phyloP scores from a whole-genome alignment of 2,797 vertebrate species.

The Tolypeutes matacus region DNA sequence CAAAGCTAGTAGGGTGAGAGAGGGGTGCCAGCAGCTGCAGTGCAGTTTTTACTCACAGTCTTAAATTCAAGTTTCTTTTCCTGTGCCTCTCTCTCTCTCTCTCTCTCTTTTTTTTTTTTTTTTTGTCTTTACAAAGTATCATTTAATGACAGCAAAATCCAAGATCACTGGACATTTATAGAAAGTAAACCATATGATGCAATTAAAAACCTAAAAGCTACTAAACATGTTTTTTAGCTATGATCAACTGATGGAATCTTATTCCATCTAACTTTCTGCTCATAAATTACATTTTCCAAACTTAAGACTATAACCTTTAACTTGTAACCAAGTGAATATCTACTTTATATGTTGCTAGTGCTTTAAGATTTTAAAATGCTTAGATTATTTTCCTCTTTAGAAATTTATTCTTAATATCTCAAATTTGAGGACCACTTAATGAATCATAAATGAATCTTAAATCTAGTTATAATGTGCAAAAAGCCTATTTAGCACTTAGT shows the following conservation, averaged over 20 bases:
- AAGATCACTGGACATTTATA: not conserved
- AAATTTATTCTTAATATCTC: not conserved
- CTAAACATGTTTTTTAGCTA: not conserved
- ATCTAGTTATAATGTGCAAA: constrained; percentile 30
- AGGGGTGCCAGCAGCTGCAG: too few species aligned
- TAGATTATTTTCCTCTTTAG: not conserved
- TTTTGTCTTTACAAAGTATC: not conserved
- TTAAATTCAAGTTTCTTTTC: too few species aligned
- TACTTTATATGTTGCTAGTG: not conserved
- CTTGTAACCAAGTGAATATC: not conserved
- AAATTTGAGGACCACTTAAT: constrained; percentile 40
- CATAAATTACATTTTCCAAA: constrained; percentile 16
- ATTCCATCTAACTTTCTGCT: not conserved
- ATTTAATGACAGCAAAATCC: not conserved
- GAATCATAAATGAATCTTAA: constrained; percentile 23
- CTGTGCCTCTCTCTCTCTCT: too few species aligned
- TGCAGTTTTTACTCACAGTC: too few species aligned
- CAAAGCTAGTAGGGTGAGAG: too few species aligned
- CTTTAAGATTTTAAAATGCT: not conserved
- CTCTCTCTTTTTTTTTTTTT: too few species aligned
- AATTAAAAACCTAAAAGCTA: not conserved
- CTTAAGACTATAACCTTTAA: constrained; percentile 34
- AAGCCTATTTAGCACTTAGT: constrained; percentile 43
- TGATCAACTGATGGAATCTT: not conserved
- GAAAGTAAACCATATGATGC: not conserved